Conservation (phyloP, 2,113 vertebrate species). For the Petromus typicus region DNA sequence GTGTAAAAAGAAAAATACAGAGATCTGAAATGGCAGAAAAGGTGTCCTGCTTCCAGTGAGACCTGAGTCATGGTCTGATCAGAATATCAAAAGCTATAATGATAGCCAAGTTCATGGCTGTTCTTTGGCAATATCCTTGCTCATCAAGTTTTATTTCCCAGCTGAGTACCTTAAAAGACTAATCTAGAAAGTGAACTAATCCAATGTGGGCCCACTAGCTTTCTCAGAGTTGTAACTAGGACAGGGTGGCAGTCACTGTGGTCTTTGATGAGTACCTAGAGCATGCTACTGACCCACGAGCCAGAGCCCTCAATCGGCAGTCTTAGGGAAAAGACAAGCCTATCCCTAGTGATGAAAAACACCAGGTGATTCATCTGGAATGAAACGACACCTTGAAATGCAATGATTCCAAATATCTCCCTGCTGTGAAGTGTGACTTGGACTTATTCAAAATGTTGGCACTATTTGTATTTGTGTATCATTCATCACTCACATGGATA, state of each 20-base stretch:
- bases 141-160: background rate
- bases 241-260: background rate
- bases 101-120: background rate
- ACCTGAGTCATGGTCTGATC: background rate
- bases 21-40: background rate
- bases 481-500: background rate
- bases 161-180: background rate
- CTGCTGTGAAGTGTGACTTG: background rate
- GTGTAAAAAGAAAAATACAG: background rate
- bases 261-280: background rate
- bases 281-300: background rate
- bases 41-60: background rate
- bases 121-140: background rate
- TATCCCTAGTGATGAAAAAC: background rate
- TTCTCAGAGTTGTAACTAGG: background rate
- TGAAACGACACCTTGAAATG: background rate
- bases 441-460: constrained; percentile 22
- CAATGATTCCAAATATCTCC: background rate
- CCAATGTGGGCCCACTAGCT: background rate
- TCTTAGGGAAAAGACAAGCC: background rate
- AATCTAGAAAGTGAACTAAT: background rate
- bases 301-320: background rate
- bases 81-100: background rate
- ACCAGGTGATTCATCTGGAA: background rate
- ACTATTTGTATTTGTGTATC: background rate